Conservation (phyloP, 2,888 invertebrate species). For the Lysandra coridon region DNA sequence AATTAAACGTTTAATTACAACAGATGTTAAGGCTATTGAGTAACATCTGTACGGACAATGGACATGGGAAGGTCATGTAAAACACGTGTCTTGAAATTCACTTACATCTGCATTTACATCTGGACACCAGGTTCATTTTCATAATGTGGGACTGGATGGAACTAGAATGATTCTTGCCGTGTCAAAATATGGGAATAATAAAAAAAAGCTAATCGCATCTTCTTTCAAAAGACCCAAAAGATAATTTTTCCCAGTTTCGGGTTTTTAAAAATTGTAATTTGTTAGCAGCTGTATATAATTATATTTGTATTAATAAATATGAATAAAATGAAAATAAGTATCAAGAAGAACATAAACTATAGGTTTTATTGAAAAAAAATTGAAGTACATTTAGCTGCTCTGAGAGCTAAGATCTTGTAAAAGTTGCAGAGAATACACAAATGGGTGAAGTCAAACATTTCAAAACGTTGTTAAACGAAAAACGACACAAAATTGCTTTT, state of each 20-base stretch:
- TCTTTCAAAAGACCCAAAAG: too few relatives aligned
- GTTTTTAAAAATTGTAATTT: too few relatives aligned
- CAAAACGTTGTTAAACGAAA: background rate
- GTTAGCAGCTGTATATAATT: too few relatives aligned
- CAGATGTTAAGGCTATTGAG: constrained; percentile 20
- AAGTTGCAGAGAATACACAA: background rate
- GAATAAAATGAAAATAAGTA: too few relatives aligned
- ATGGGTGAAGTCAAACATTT: background rate
- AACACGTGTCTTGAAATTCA: constrained; percentile 19
- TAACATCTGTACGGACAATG: constrained; percentile 24
- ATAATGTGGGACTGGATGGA: background rate
- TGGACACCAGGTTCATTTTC: background rate
- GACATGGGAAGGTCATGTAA: constrained; percentile 18
- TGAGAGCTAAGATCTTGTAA: background rate
- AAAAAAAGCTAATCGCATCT: background rate
- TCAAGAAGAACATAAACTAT: background rate
- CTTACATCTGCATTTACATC: constrained; percentile 20
- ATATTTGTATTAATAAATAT: too few relatives aligned
- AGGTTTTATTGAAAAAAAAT: background rate
- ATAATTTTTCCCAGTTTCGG: too few relatives aligned
- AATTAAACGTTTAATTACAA: constrained; percentile 11
- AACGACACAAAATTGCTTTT: background rate
- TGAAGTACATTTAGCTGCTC: too few relatives aligned
- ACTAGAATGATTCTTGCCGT: background rate
- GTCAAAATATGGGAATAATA: background rate